Base-by-base conservation (phyloP, 1,140 invertebrate species). In the Diploscapter pachys region DNA sequence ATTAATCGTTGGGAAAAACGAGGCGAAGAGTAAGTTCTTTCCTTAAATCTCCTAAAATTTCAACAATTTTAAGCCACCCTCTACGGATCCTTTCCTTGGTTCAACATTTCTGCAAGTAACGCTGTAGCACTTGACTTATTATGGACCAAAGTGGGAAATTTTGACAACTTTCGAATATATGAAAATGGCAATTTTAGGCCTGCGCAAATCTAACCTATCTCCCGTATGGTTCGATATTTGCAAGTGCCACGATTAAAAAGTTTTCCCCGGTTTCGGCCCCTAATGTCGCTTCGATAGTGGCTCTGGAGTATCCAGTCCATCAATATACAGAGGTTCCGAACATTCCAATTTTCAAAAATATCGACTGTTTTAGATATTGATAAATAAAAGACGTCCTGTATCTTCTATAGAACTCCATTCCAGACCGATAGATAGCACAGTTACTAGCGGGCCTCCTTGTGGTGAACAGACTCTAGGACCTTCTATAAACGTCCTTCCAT, bases 361-460 rank as follows among this genome's bases (percentile, higher is more conserved):
- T 56, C n/a, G 54, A 52, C 53, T 6, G 49, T 49, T 59, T 70
- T 8, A 70, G 68, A 70, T 70, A 49, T 13, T 70, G 56, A 70
- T 70, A 11, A 70, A 70, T 13, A 70, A 70, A 70, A 70, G 62
- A 11, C 68, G 62, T n/a, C 51, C 50, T n/a, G 59, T 70, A 13
- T 49, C 68, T 13, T 56, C 59, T 13, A 59, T 70, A 5, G 56
- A 70, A 70, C 56, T 59, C 3, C 68, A 70, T 70, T 70, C 63
- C 31, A 48, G 68, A 3, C 68, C 68, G 11, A 49, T 70, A 4
- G 68, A 70, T 61, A 48, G 56, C 4, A 70, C 56, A 52, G 62
- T 70, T 13, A 70, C 68, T n/a, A 70, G 68, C 54, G 68, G 68
- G 59, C 68, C 68, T 9, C 68, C 68, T 52, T 70, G 68, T 50